Evolutionary conservation across 2,797 vertebrate genomes (phyloP), one percentile per base, ranked within the genome.

Genomic region (Momotus momota): DNA sequence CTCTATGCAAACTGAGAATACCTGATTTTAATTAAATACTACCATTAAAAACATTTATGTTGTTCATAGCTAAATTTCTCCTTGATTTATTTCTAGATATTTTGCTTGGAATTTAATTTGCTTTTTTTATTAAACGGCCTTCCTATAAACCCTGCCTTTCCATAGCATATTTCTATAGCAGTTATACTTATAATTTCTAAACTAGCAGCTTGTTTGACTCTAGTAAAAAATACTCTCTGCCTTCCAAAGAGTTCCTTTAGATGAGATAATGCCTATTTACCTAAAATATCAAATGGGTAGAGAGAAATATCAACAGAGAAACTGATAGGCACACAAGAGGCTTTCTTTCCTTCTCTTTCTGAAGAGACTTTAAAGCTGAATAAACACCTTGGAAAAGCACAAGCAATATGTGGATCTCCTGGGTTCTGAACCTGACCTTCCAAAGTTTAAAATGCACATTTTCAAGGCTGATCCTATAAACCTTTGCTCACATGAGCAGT

Each of bases 301-400:
- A 84, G 91, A 66, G 93, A 91, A 96, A 81, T 80, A 86, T 9
- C 96, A 96, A 94, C 95, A 97, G 87, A 86, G 95, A 96, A 96
- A 90, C 82, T 3, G 83, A 97, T 86, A 95, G 96, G 94, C 89
- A 84, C 96, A 94, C 85, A 86, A 81, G 94, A 90, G 91, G 91
- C 91, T 90, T 95, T 58, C 84, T 82, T 78, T 54, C 85, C 91
- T 78, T 48, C 82, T 96, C 82, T 51, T 93, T 84, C 96, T 86
- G 88, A 94, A 71, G 94, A 94, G 90, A 79, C 85, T 94, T 96
- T 79, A 96, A 96, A 97, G 96, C 96, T 96, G 95, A 96, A 95
- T 94, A 96, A 97, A 96, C 95, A 97, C 95, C 95, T 95, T 96
- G 96, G 82, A 94, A 96, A 94, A 97, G 95, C 96, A 96, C 93